These are phyloP conservation scores for Panthera tigris DNA, from an alignment of 2,113 vertebrate genomes.

Conservation along the genomic window DNA sequence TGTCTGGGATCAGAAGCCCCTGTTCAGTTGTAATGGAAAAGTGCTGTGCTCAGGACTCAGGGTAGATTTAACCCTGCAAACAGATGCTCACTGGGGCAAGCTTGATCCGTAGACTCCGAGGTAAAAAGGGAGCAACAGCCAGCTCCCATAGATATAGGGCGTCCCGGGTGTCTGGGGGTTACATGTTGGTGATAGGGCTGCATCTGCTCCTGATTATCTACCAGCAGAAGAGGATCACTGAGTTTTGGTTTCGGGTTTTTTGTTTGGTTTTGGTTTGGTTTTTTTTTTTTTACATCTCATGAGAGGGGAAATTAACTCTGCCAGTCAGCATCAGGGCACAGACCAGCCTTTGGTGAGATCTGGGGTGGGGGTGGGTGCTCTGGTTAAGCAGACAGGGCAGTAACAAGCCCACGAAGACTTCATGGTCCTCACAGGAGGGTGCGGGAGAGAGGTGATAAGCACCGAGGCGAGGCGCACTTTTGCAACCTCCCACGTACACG, in stretches of 20 bases:
- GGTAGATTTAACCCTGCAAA: neutral
- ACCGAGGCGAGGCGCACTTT: neutral
- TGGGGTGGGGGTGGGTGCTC: neutral
- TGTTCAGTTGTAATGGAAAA: neutral
- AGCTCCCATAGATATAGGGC: neutral
- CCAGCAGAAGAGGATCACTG: neutral
- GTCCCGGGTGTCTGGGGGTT: neutral
- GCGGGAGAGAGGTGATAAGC: neutral
- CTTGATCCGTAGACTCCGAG: neutral
- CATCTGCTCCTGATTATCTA: neutral
- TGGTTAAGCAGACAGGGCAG: neutral
- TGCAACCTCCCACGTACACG: neutral
- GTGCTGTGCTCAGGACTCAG: neutral
- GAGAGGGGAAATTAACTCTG: constrained; percentile 34
- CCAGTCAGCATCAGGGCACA: neutral
- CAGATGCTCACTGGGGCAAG: neutral
- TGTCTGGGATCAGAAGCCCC: neutral
- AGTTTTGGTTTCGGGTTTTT: neutral
- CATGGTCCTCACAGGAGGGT: neutral
- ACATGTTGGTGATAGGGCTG: neutral
- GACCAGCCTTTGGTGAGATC: neutral
- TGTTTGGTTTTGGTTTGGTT: neutral
- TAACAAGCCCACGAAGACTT: neutral
- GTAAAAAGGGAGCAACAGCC: neutral
- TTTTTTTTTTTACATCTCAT: neutral